Base-by-base conservation (phyloP, 2,888 invertebrate genomes). In the Venusia cambrica region DNA sequence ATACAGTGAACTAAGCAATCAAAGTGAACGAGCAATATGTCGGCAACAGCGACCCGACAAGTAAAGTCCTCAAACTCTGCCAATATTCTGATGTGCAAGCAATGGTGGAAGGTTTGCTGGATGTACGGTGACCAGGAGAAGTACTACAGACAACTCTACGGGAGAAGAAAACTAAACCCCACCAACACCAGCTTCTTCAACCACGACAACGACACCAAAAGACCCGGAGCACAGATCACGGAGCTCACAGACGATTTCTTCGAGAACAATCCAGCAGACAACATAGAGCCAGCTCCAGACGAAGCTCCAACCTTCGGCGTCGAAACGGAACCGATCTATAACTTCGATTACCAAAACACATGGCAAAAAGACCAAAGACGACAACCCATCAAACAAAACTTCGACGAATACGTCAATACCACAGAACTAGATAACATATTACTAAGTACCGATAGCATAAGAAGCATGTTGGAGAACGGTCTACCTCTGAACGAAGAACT, bases 71-170 rank as follows among this genome's bases (percentile, higher is more conserved):
- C 88, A 2, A 88, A 88, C 53, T 87, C 92, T 17, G 92, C 92
- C 44, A 93, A 93, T 77, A 92, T 93, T 67, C 78, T 94, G 47
- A 93, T 93, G 91, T 93, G 94, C 85, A 93, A 93, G 73, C 93
- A 94, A 88, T 95, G 95, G 94, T 95, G 95, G 95, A 93, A 93
- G 76, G 94, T 94, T 42, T 95, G 95, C 66, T 94, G 94, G 92
- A 92, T 95, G 89, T 92, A 94, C 67, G 95, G 94, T 27, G 94
- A 94, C 74, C 93, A 94, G 64, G 93, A 94, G 65, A 94, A 94
- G 66, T 93, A 94, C 84, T 95, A 95, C 87, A 87, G 94, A 59
- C 94, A 94, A 66, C 87, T 94, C 42, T 95, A 95, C 73, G 94
- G 93, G 6, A 89, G 85, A 55, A 73, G 89, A 52, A 88, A 89